These are phyloP conservation scores for Agelas oroides DNA, from an alignment of 37 sponge, comb jelly and placozoan genomes.

Conservation along the genomic window DNA sequence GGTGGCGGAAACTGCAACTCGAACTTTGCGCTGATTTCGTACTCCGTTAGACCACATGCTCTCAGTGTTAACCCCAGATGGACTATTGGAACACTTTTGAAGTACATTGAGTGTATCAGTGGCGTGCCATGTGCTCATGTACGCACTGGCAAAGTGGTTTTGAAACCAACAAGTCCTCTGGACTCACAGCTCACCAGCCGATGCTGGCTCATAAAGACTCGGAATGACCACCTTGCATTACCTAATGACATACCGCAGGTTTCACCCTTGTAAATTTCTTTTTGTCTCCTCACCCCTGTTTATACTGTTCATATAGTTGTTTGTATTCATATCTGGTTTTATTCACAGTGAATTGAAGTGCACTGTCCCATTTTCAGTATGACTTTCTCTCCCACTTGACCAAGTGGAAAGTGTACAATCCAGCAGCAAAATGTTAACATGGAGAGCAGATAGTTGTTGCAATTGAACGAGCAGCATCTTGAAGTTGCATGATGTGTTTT, in stretches of 20 bases:
- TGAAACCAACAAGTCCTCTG: not conserved
- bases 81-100: conserved; percentile 48
- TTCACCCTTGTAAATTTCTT: not conserved
- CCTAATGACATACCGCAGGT: conserved; percentile 9
- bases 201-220: not conserved
- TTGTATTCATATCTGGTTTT: too few relatives aligned
- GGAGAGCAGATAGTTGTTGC: too few relatives aligned
- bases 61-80: conserved; percentile 67
- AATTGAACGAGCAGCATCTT: too few relatives aligned
- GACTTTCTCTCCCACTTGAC: too few relatives aligned
- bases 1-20: not conserved
- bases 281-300: too few relatives aligned
- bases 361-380: too few relatives aligned
- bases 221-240: not conserved
- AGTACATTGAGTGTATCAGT: conserved; percentile 64
- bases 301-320: too few relatives aligned
- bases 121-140: conserved; percentile 48
- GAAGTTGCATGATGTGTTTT: too few relatives aligned
- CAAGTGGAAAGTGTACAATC: too few relatives aligned
- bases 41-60: conserved; percentile 24
- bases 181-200: not conserved
- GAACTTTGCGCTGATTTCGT: conserved; percentile 29
- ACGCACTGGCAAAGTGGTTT: not conserved
- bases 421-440: too few relatives aligned
- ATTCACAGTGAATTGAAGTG: too few relatives aligned